A percentile compares a stretch with the other conserved stretches of the same genome.
Evolutionary conservation across 1,140 invertebrate genomes (phyloP).

Genomic region (Pseudoatta argentina): DNA sequence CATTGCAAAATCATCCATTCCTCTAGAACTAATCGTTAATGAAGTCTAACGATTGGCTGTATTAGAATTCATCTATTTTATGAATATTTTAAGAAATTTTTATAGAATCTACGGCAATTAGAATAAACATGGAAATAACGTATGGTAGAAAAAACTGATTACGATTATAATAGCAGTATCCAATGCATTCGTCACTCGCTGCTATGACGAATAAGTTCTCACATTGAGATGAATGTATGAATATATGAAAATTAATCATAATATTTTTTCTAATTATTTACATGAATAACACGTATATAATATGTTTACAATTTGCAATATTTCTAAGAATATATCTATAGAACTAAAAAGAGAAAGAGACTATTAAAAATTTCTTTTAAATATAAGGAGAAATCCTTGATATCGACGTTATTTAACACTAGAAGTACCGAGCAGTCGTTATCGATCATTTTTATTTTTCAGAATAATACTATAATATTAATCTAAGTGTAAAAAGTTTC

Average conservation of each 20-base stretch:
- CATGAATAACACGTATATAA: background rate
- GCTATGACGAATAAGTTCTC: constrained; percentile 48
- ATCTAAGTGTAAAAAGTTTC: too few species aligned
- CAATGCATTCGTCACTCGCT: constrained; percentile 48
- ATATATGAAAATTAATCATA: constrained; percentile 28
- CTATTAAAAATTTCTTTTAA: background rate
- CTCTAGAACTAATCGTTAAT: constrained; percentile 62
- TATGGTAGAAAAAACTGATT: constrained; percentile 23
- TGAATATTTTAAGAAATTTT: constrained; percentile 37
- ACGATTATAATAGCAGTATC: constrained; percentile 36
- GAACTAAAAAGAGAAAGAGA: background rate
- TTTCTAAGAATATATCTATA: background rate
- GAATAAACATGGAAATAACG: constrained; percentile 42
- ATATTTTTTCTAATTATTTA: constrained; percentile 15
- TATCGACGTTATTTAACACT: background rate
- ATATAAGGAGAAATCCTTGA: background rate
- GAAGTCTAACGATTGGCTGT: constrained; percentile 41
- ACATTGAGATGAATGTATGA: background rate
- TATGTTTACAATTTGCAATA: background rate
- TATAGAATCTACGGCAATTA: background rate
- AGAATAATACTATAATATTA: too few species aligned
- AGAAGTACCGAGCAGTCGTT: too few species aligned
- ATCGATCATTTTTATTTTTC: too few species aligned
- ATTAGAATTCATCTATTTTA: constrained; percentile 46
- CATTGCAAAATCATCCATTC: constrained; percentile 47